A percentile compares a stretch with the other conserved stretches of the same genome.
These are phyloP conservation scores for Mohoua ochrocephala DNA, from an alignment of 2,113 vertebrate genomes.

Conservation along the genomic window DNA sequence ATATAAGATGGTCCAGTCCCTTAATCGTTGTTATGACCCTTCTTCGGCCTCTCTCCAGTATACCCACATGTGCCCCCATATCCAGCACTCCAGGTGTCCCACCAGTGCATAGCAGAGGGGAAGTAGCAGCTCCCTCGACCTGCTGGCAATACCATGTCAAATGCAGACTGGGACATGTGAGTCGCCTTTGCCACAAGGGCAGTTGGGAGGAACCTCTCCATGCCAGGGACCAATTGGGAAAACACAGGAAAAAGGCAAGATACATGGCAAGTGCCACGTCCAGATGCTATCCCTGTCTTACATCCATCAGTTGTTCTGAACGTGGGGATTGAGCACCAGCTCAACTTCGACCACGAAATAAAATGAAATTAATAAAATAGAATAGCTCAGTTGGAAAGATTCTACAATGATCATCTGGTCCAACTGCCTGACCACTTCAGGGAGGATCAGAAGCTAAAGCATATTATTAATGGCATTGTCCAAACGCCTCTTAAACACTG, in stretches of 20 bases:
- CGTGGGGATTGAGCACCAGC: not conserved
- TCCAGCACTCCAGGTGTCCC: not conserved
- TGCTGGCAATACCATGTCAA: not conserved
- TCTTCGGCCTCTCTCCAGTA: not conserved
- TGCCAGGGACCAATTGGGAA: fast-evolving
- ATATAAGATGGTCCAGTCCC: not conserved
- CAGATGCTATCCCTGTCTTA: not conserved
- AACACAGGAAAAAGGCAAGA: not conserved
- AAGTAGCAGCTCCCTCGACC: not conserved
- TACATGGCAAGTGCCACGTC: fast-evolving
- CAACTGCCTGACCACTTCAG: not conserved
- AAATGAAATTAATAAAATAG: not conserved
- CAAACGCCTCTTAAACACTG: not conserved
- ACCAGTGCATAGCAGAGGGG: not conserved
- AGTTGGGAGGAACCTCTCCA: not conserved
- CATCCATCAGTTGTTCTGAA: not conserved
- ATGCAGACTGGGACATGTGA: not conserved
- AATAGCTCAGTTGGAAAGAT: not conserved
- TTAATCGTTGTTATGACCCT: not conserved
- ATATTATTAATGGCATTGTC: not conserved
- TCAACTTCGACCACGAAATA: not conserved
- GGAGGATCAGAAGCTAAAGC: not conserved
- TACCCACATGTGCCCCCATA: fast-evolving
- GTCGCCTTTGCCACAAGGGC: fast-evolving
- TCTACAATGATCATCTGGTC: not conserved